Evolutionary conservation across 1,140 invertebrate genomes (phyloP), one percentile per base, ranked within the genome.

Genomic region (Drepana arcuata): DNA sequence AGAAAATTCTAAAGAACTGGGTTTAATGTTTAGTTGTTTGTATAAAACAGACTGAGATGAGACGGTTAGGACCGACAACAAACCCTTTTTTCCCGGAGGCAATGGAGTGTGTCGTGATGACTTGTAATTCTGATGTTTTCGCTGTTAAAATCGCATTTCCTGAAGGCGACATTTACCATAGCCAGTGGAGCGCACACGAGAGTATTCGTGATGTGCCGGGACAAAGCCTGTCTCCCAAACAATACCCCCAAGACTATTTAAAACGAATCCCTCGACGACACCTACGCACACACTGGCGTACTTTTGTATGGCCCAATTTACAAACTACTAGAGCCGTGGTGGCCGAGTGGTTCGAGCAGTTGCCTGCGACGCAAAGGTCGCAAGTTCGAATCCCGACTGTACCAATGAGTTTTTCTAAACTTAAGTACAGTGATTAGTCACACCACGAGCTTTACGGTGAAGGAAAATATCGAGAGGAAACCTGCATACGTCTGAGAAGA

Each of bases 121-220:
- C 69, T 75, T 70, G 70, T 77, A 74, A 70, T 75, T 75, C 60
- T 43, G 57, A 74, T 81, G 73, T 81, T 81, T 81, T 69, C 70
- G 60, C 58, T 75, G 60, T 79, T 81, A 77, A 81, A 79, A 81
- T 81, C 77, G 68, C 60, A 81, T 81, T 79, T 81, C 74, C 74
- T 81, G 63, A 62, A 40, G 48, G 44, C 53, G 54, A 60, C 58
- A 78, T 81, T 78, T 62, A 67, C 49, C 48, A 49, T 44, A 71
- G 48, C 53, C 62, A 69, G 40, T 46, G 66, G 52, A 43, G 74
- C 77, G 67, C 31, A 57, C 48, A 63, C 66, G 54, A 75, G 71
- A 61, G 62, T 47, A 57, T 49, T 49, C 41, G 36, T 53, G 58
- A 67, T 65, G 41, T 45, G 37, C 39, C 50, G 54, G 42, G 42